phyloP scores from a whole-genome alignment of 2,797 vertebrate genomes.

The Peromyscus melanophrys region DNA sequence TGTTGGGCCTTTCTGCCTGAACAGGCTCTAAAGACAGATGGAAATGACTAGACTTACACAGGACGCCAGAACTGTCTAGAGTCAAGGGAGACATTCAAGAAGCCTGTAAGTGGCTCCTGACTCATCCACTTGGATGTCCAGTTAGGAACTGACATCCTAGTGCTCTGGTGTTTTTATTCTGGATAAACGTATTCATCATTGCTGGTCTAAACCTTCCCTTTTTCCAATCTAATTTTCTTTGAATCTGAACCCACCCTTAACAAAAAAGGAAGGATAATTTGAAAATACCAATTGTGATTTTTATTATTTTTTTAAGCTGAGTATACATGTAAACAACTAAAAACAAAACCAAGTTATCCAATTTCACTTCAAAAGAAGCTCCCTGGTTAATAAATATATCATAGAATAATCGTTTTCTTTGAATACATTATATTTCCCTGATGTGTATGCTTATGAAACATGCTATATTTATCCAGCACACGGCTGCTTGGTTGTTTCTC shows the following conservation, averaged over 20 bases:
- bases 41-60: neutral
- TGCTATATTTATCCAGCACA: neutral
- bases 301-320: neutral
- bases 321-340: neutral
- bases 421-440: neutral
- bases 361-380: neutral
- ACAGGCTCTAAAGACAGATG: neutral
- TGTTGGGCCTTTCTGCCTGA: neutral
- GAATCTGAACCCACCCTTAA: neutral
- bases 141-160: neutral
- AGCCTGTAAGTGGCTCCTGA: neutral
- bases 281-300: neutral
- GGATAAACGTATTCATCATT: neutral
- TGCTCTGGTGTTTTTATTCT: neutral
- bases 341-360: neutral
- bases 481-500: neutral
- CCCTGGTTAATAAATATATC: neutral
- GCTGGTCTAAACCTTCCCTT: too few species aligned
- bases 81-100: neutral
- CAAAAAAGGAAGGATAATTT: neutral
- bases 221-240: neutral
- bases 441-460: neutral
- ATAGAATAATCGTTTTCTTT: neutral
- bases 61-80: neutral
- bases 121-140: neutral